Evolutionary conservation across 2,888 invertebrate species (phyloP), one percentile per base, ranked within the genome.

Genomic region (Macrophya alboannulata): DNA sequence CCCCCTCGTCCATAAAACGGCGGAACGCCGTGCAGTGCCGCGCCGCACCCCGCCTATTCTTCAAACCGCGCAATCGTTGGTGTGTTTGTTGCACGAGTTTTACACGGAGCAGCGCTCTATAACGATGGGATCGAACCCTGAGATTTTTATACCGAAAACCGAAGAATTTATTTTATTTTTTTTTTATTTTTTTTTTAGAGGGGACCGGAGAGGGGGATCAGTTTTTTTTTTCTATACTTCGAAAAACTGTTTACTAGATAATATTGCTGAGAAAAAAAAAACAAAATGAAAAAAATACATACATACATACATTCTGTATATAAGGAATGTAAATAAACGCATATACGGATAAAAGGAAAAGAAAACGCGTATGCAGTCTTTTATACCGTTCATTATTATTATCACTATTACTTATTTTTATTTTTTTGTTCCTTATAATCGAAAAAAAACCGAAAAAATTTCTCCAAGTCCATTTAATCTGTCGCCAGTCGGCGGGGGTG

Each of bases 21-120:
- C 45, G 43, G 15, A 77, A 51, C 81, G 62, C 40, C 3, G 31
- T 31, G 31, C 31, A 1, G 31, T 31, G 31, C 40, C 12, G 17
- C 68, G 68, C 31, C 65, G 83, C 51, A 62, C 71, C 83, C 65
- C 68, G 68, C 83, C 37, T 74, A 21, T 68, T 83, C 83, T 83
- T 71, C 31, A 65, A 25, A 87, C 89, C 85, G 91, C 92, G 91
- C 92, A 92, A 90, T 90, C 92, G 91, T 90, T 90, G n/a, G n/a
- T n/a, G 37, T 40, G 31, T 68, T 31, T 40, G 71, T 40, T 40
- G 89, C 90, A 86, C 87, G 89, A 88, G 87, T 82, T 76, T 45
- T 45, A n/a, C 21, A 45, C 76, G 25, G 21, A 86, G 25, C 12
- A 86, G 45, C 15, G 25, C n/a, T 45, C n/a, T n/a, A n/a, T n/a